Evolutionary conservation across 1,140 invertebrate genomes (phyloP), one percentile per base, ranked within the genome.

Genomic region (Anastrepha obliqua): DNA sequence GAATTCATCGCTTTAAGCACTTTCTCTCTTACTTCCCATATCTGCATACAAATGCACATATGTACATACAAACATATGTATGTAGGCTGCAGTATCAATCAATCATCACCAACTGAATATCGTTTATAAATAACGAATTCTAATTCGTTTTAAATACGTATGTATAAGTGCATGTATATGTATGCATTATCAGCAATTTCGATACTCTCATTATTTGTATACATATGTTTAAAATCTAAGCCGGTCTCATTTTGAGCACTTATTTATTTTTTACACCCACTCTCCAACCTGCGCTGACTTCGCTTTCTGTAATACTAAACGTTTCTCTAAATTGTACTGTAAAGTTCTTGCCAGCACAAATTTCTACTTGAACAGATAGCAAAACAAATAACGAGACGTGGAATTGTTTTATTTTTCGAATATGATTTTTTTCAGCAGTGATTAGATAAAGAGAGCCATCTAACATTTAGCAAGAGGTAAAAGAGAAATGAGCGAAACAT

Each of bases 91-190:
- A 42, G 67, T 29, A 29, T 74, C 67, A 74, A 15, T 44, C 44
- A 74, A 74, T 15, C 44, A 74, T 74, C 39, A 44, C 67, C 42
- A 15, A 9, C 15, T 29, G 6, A 3, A 74, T 42, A 74, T 17
- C 44, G 67, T 74, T 74, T 74, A 74, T n/a, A 74, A 74, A 74
- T 39, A 74, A 74, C 6, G 39, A 74, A 3, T 13, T 47, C 13
- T 47, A 55, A 55, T 55, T 55, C 11, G 51, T 11, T 2, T 29
- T 7, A 3, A 7, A 47, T 47, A 74, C 15, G 42, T 15, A 67
- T 39, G 20, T 20, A 13, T 0, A 64, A 20, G 7, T 64, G 62
- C n/a, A 64, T n/a, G 2, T 20, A n/a, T 64, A 5, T n/a, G 7
- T 20, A 64, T 62, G 15, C 60, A 58, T 62, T 62, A 62, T 62